Conservation (phyloP, 1,140 invertebrate genomes). For the Brachionus koreanus region DNA sequence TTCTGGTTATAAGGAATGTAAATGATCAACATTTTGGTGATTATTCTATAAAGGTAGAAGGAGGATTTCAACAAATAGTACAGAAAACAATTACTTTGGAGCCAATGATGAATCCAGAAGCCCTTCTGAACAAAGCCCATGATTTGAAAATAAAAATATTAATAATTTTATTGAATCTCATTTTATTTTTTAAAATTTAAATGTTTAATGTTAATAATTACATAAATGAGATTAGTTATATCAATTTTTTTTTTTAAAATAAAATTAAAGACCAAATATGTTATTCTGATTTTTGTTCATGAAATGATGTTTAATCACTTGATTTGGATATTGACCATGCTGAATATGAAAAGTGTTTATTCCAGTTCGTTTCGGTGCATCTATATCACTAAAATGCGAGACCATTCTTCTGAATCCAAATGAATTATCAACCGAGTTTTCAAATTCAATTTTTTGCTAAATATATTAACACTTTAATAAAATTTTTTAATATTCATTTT, state of each 20-base stretch:
- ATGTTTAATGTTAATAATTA: neutral
- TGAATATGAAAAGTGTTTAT: slow-evolving; percentile 43
- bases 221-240: neutral
- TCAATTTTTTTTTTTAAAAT: neutral
- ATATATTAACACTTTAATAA: neutral
- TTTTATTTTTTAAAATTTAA: neutral
- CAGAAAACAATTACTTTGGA: slow-evolving; percentile 38
- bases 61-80: slow-evolving; percentile 33
- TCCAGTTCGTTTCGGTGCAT: slow-evolving; percentile 38
- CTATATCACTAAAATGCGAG: slow-evolving; percentile 43
- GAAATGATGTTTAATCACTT: slow-evolving; percentile 27
- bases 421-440: slow-evolving; percentile 35
- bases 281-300: slow-evolving; percentile 33
- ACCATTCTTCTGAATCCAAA: slow-evolving; percentile 19
- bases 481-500: neutral
- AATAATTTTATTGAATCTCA: neutral
- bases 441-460: neutral
- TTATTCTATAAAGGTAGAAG: slow-evolving; percentile 36
- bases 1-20: slow-evolving; percentile 31
- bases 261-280: slow-evolving; percentile 21
- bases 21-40: slow-evolving; percentile 38
- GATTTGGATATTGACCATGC: slow-evolving; percentile 40
- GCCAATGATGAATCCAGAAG: slow-evolving; percentile 35
- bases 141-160: neutral
- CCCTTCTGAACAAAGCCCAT: neutral